phyloP scores from a whole-genome alignment of 2,113 vertebrate genomes.

The Ciconia boyciana region DNA sequence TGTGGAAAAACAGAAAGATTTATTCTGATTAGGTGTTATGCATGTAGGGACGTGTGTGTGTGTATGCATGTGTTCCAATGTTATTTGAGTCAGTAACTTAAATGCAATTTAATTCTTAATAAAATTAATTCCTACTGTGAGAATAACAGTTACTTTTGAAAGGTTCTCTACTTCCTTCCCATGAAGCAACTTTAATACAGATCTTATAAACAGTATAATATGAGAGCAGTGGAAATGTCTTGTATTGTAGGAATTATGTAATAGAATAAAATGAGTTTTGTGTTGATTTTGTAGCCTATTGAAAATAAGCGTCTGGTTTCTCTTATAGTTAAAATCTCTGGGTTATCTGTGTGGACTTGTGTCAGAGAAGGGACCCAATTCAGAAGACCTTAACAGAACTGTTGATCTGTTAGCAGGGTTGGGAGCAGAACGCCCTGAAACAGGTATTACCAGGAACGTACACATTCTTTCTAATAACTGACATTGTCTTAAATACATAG shows the following conservation, averaged over 20 bases:
- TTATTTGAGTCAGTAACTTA: background rate
- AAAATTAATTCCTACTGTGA: background rate
- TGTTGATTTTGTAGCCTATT: background rate
- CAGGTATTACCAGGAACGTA: slow-evolving; percentile 69
- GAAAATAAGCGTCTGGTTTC: background rate
- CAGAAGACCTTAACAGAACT: slow-evolving; percentile 93
- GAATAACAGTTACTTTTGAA: background rate
- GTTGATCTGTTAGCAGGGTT: slow-evolving; percentile 94
- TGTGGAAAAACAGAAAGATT: background rate
- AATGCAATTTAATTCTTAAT: background rate
- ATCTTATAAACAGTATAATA: background rate
- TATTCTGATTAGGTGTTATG: background rate
- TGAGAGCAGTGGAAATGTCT: background rate
- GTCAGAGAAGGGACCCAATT: slow-evolving; percentile 88
- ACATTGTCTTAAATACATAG: background rate
- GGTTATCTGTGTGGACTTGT: slow-evolving; percentile 92
- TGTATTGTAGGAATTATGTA: background rate
- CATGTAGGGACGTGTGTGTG: background rate
- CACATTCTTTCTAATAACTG: background rate
- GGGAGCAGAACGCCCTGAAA: slow-evolving; percentile 92
- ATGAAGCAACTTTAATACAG: background rate
- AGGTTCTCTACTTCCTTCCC: background rate
- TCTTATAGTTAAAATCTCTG: slow-evolving; percentile 85
- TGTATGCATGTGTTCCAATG: background rate
- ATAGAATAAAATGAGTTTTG: background rate